Conservation (phyloP, 2,113 vertebrate species). For the Canis aureus region DNA sequence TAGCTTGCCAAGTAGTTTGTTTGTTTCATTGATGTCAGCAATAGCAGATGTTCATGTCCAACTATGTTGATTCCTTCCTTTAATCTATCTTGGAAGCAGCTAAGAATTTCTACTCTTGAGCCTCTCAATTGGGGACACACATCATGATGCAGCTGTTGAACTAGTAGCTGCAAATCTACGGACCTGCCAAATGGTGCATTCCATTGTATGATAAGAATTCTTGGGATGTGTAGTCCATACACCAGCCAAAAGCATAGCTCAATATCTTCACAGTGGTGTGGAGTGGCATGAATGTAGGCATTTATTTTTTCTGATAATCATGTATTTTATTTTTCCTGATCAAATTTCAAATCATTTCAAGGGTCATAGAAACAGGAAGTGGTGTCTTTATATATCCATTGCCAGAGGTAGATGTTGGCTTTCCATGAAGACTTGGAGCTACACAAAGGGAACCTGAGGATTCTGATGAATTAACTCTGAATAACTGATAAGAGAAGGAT, state of each 20-base stretch:
- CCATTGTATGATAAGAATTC: conserved; percentile 44
- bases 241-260: background rate
- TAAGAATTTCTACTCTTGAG: conserved; percentile 34
- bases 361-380: background rate
- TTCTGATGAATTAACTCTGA: background rate
- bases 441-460: background rate
- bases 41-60: background rate
- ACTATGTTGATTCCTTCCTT: conserved; percentile 38
- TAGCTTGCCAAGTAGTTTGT: background rate
- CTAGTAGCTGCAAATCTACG: background rate
- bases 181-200: conserved; percentile 68
- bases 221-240: conserved; percentile 8
- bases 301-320: background rate
- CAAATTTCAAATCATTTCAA: background rate
- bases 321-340: background rate
- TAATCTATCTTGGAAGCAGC: conserved; percentile 38
- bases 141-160: conserved; percentile 53
- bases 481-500: background rate
- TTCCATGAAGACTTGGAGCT: background rate
- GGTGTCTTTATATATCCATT: background rate
- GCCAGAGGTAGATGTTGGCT: background rate
- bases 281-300: background rate
- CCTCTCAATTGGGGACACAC: background rate
- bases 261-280: background rate
- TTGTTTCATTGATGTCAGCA: background rate